phyloP scores from a whole-genome alignment of 2,113 vertebrate genomes.

The Penelope pileata region DNA sequence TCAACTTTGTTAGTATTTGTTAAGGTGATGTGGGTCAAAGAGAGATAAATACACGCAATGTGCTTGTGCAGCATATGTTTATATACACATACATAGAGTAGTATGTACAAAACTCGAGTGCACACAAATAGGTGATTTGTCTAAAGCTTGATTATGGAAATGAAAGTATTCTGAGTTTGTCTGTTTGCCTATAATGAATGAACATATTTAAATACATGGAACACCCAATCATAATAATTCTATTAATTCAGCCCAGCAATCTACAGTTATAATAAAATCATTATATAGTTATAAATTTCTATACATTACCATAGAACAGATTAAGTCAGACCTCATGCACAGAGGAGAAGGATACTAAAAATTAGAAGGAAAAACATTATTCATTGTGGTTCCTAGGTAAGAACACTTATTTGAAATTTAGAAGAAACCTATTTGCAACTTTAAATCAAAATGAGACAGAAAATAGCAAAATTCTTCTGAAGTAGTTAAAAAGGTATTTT shows the following conservation, averaged over 20 bases:
- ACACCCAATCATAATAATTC: neutral
- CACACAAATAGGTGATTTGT: accelerated
- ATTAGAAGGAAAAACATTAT: accelerated
- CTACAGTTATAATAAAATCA: neutral
- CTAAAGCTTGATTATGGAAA: neutral
- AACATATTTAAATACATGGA: neutral
- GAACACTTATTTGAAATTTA: neutral
- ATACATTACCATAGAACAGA: neutral
- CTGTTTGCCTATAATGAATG: neutral
- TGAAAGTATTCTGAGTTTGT: neutral
- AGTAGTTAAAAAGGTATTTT: slow-evolving; percentile 31
- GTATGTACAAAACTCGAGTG: neutral
- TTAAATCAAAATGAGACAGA: neutral
- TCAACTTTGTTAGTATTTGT: neutral
- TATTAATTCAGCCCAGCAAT: neutral
- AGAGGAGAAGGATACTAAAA: neutral
- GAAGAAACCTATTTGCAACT: neutral
- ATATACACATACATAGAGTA: neutral
- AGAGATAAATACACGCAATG: neutral
- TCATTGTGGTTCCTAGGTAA: neutral
- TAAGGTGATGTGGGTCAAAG: neutral
- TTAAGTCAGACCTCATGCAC: neutral
- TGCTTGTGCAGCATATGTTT: neutral
- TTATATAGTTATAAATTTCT: neutral
- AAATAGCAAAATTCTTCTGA: neutral